Percentiles rank a stretch among this genome's conserved stretches.
Conservation (phyloP, 2,888 invertebrate genomes). For the Phlogophora meticulosa region DNA sequence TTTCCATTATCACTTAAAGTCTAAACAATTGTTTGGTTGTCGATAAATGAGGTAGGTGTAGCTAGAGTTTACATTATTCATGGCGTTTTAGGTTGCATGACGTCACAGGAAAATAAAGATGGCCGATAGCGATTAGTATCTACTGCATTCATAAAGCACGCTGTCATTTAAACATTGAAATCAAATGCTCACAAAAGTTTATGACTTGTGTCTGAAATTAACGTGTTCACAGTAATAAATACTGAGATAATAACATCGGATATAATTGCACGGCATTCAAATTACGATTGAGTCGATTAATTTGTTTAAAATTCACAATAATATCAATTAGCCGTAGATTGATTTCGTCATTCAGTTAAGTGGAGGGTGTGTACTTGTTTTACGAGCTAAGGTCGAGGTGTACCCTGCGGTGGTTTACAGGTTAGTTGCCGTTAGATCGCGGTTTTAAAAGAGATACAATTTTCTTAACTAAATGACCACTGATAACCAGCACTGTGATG, state of each 20-base stretch:
- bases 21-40: not conserved
- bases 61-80: not conserved
- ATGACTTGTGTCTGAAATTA: conserved; percentile 59
- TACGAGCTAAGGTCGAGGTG: conserved; percentile 23
- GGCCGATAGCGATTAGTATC: not conserved
- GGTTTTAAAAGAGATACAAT: conserved; percentile 9
- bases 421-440: conserved; percentile 2
- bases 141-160: conserved; percentile 1
- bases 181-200: conserved; percentile 49
- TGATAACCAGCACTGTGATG: too few relatives aligned
- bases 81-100: not conserved
- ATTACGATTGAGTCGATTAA: conserved; percentile 59
- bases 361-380: conserved; percentile 34
- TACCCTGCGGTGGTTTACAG: conserved; percentile 29
- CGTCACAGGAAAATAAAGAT: conserved; percentile 10
- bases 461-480: not conserved
- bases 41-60: too few relatives aligned
- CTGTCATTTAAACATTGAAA: not conserved
- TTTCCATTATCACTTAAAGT: too few relatives aligned
- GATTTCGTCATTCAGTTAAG: conserved; percentile 52
- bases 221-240: conserved; percentile 61
- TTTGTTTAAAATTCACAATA: conserved; percentile 64
- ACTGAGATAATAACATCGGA: conserved; percentile 56
- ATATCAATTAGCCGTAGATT: conserved; percentile 61
- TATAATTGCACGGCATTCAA: conserved; percentile 64